Base-by-base conservation (phyloP, 2,888 invertebrate genomes). In the Chrysodeixis includens region DNA sequence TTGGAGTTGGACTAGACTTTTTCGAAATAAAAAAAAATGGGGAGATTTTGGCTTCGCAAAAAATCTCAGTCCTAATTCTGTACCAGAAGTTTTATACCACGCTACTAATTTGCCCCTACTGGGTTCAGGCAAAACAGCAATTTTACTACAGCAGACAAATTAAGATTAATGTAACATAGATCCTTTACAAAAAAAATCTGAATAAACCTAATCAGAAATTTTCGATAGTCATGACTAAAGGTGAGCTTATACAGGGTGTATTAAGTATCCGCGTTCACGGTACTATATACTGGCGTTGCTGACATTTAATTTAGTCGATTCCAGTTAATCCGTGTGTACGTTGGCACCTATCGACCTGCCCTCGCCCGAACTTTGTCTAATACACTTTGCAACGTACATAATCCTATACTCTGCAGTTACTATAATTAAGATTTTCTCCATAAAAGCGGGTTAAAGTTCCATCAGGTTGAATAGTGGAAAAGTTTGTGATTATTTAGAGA, bases 281-380 rank as follows among this genome's bases (percentile, higher is more conserved):
- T n/a, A 40, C 46, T 56, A 59, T 71, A 63, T 55, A 65, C 32
- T 58, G 40, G 56, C 66, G 52, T 56, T 65, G 69, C 62, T 69
- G 70, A 65, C 62, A 70, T 79, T 74, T 65, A 76, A 71, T 71
- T 66, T 46, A 57, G 83, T 63, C 82, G 69, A 69, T 84, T 89
- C 87, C 79, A 89, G 86, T 72, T 65, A 72, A 66, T 74, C 62
- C 81, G 79, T 59, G 76, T 82, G 61, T 60, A 62, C 73, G 63
- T 63, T 71, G 62, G 60, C 71, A 77, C 71, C 79, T 84, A 89
- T 88, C 84, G 88, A 86, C 79, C 83, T 80, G 80, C 64, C 76
- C 74, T 79, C 78, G 74, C 77, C 83, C 83, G 83, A 91, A 92
- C 88, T 91, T 90, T 84, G 86, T 89, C 86, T 89, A 88, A 91